Conservation (phyloP, 30 jellyfish, hydroid and myxozoan species). For the Hydractinia echinata region DNA sequence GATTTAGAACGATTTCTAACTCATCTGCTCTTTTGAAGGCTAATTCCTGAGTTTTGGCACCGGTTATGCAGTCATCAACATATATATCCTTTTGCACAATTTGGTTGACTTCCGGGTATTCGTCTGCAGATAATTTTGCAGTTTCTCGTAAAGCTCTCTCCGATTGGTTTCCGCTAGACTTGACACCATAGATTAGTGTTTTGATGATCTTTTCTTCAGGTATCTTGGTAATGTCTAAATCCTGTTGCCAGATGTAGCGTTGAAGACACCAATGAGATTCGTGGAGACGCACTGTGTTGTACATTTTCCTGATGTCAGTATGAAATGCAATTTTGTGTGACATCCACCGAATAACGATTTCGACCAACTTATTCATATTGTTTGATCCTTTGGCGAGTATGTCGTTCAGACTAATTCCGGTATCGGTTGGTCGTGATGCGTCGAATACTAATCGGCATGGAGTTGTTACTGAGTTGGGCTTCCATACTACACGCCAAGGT, state of each 20-base stretch:
- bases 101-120: neutral
- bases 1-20: neutral
- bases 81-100: conserved; percentile 18
- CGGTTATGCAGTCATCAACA: conserved; percentile 27
- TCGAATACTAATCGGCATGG: conserved; percentile 9
- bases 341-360: conserved; percentile 25
- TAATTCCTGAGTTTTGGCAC: neutral
- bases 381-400: neutral
- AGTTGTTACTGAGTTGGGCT: neutral
- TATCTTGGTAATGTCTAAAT: conserved; percentile 1
- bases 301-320: conserved; percentile 5
- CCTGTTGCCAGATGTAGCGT: too few relatives aligned
- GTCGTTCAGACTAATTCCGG: neutral
- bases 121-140: neutral
- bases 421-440: conserved; percentile 1
- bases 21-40: conserved; percentile 26
- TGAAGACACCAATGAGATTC: too few relatives aligned
- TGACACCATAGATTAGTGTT: too few relatives aligned
- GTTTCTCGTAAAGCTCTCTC: conserved; percentile 8
- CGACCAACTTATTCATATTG: conserved; percentile 19
- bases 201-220: conserved; percentile 17
- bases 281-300: conserved; percentile 16
- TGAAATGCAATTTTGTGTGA: neutral
- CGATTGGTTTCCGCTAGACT: too few relatives aligned
- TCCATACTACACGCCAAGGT: too few relatives aligned